A percentile compares a stretch with the other conserved stretches of the same genome.
Conservation (phyloP, 1,140 invertebrate species). For the Drosophila quadrilineata region DNA sequence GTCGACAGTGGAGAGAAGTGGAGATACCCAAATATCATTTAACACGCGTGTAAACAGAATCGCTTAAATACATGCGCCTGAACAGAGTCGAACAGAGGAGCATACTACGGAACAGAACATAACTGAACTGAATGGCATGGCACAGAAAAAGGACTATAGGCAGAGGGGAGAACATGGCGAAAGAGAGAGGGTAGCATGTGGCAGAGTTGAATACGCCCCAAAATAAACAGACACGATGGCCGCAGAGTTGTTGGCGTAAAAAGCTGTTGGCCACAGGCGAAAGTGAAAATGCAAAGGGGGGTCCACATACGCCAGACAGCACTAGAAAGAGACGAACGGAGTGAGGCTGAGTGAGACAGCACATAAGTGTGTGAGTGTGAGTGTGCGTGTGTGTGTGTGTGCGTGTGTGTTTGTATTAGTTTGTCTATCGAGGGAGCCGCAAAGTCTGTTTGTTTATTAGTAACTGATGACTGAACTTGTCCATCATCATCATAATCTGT, state of each 20-base stretch:
- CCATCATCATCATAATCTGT: slow-evolving; percentile 15
- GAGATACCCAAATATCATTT: slow-evolving; percentile 52
- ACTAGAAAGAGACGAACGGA: neutral
- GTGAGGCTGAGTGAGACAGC: neutral
- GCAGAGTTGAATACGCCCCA: slow-evolving; percentile 16
- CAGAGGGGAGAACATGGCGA: no score
- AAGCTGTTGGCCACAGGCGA: slow-evolving; percentile 8
- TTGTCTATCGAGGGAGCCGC: neutral
- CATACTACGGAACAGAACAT: no score
- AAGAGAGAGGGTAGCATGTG: no score
- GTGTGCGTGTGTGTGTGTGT: no score
- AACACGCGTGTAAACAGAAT: slow-evolving; percentile 54
- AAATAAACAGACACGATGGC: slow-evolving; percentile 30
- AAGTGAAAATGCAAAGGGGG: neutral
- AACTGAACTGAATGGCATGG: no score
- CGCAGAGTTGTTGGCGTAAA: slow-evolving; percentile 1
- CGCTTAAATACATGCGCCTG: slow-evolving; percentile 37
- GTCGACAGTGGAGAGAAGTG: no score
- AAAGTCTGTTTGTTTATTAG: slow-evolving; percentile 35
- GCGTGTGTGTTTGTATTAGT: no score
- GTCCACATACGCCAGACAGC: neutral
- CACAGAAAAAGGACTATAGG: no score
- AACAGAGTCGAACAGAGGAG: neutral
- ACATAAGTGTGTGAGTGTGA: no score
- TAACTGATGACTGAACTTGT: slow-evolving; percentile 38